phyloP scores from a whole-genome alignment of 2,113 vertebrate species.

The Probosciger aterrimus region DNA sequence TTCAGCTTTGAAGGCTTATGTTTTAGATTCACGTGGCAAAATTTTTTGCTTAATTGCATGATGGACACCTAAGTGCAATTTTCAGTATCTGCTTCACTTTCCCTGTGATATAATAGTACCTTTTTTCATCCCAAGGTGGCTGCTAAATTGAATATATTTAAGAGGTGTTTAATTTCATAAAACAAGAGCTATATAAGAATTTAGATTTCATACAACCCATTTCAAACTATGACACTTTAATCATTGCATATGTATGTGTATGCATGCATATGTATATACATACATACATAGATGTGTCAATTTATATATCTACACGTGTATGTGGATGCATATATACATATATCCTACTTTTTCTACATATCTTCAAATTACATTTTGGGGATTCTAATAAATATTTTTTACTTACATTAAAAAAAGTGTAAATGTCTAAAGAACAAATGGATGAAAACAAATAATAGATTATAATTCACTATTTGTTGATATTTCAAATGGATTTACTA shows the following conservation, averaged over 20 bases:
- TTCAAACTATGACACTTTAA: neutral
- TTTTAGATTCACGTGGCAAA: neutral
- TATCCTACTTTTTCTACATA: neutral
- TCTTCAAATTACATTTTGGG: neutral
- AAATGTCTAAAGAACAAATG: neutral
- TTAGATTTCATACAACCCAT: neutral
- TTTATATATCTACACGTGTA: neutral
- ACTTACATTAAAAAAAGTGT: neutral
- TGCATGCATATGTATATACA: neutral
- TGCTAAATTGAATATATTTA: neutral
- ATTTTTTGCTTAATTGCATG: neutral
- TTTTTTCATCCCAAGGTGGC: neutral
- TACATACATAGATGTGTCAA: accelerated
- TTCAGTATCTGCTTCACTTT: neutral
- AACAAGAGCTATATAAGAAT: neutral
- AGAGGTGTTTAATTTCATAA: neutral
- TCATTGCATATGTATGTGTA: neutral
- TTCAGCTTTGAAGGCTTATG: neutral
- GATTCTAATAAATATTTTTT: neutral
- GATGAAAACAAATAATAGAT: neutral
- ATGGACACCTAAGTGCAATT: neutral
- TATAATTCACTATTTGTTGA: neutral
- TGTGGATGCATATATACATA: neutral
- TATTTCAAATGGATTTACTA: neutral
- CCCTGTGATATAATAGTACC: neutral